These are phyloP conservation scores for Chrysolina haemoptera DNA, from an alignment of 2,888 invertebrate genomes.

Conservation along the genomic window DNA sequence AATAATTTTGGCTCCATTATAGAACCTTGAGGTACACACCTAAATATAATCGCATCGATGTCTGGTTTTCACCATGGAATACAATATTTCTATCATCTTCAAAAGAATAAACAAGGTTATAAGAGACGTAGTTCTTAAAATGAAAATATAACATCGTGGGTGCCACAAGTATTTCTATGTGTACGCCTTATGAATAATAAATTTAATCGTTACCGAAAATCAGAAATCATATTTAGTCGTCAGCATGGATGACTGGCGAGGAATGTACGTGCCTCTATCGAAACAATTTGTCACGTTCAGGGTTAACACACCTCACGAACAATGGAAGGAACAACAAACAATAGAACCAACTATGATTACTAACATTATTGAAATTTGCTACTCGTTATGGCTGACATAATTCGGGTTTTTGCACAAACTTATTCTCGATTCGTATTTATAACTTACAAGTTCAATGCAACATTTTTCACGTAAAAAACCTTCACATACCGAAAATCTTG, in stretches of 20 bases:
- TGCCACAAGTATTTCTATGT: conserved; percentile 24
- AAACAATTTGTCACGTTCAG: conserved; percentile 36
- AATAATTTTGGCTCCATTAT: too few relatives aligned
- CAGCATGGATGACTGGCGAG: conserved; percentile 26
- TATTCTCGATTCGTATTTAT: background rate
- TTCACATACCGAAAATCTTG: too few relatives aligned
- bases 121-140: too few relatives aligned
- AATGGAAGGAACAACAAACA: conserved; percentile 38
- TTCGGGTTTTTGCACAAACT: background rate
- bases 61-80: too few relatives aligned
- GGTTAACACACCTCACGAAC: conserved; percentile 42
- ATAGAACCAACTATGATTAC: conserved; percentile 29
- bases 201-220: conserved; percentile 21
- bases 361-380: conserved; percentile 29
- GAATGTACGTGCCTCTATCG: conserved; percentile 33
- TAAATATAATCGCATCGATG: too few relatives aligned
- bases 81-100: too few relatives aligned
- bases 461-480: too few relatives aligned
- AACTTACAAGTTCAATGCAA: background rate
- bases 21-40: too few relatives aligned
- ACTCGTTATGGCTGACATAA: conserved; percentile 15
- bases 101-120: too few relatives aligned
- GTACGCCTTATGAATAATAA: background rate
- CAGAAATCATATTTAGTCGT: conserved; percentile 25
- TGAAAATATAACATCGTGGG: conserved; percentile 15